phyloP scores from a whole-genome alignment of 2,888 invertebrate species.

The Tipula vernalis region DNA sequence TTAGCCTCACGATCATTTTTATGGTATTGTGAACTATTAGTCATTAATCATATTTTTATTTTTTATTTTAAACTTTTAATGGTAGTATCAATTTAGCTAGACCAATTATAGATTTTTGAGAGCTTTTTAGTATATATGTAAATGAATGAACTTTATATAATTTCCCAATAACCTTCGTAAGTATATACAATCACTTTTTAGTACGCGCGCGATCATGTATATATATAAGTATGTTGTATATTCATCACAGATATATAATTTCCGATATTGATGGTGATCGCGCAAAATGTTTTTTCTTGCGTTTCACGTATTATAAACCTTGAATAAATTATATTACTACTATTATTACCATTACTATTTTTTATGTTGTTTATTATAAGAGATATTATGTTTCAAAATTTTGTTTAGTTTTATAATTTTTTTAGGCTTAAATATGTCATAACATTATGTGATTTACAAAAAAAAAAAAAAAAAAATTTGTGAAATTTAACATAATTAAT shows the following conservation, averaged over 20 bases:
- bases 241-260: not conserved
- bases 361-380: not conserved
- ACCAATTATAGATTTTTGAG: not conserved
- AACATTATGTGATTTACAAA: not conserved
- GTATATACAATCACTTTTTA: not conserved
- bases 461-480: not conserved
- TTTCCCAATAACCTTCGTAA: not conserved
- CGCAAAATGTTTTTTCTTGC: not conserved
- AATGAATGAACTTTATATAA: not conserved
- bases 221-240: not conserved
- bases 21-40: not conserved
- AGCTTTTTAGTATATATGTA: not conserved
- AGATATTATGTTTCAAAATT: not conserved
- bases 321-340: not conserved
- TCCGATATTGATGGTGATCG: not conserved
- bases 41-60: not conserved
- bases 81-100: not conserved
- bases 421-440: conserved; percentile 4
- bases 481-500: not conserved
- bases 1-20: not conserved
- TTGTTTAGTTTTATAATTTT: not conserved
- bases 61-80: not conserved
- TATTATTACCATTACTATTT: not conserved
- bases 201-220: not conserved
- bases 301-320: not conserved